Evolutionary conservation across 2,113 vertebrate genomes (phyloP), one percentile per base, ranked within the genome.

Genomic region (Mobula hypostoma): DNA sequence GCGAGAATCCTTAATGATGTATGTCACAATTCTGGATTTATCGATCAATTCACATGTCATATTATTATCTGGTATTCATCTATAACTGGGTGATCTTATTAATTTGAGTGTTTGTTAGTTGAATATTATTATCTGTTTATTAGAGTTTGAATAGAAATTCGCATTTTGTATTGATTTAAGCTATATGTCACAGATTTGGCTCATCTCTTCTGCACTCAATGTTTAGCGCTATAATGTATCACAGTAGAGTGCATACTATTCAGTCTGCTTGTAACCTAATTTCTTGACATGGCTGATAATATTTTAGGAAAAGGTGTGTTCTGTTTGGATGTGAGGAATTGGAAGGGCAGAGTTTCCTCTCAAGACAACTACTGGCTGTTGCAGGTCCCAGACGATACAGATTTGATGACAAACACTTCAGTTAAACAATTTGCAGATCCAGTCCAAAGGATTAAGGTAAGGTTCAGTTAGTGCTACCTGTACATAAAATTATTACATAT

Each of bases 301-400:
- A 56, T 12, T 90, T 0, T 85, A 97, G 97, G 97, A 82, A 95
- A 95, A 17, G 97, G 96, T 17, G 95, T 97, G 79, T 96, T 97
- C 95, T 97, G 97, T 95, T 94, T 97, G 0, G 97, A 97, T 78
- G 94, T 97, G 2, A 97, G 96, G 95, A 90, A 94, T 94, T 97
- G 97, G 96, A 95, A 82, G 76, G 97, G 97, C 15, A 91, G 82
- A 0, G 94, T 97, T 93, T 96, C 96, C 0, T 95, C 95, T 63
- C 95, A 95, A 21, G 94, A 94, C 8, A 94, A 95, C 63, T 95
- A 94, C 79, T 97, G 97, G 97, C 96, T 96, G 8, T 94, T 97
- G 21, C 95, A 95, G 94, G 94, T 96, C n/a, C 96, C 95, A 94
- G 95, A 96, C 94, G 94, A 96, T 94, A 95, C 96, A 94, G 95